Evolutionary conservation across 2,888 invertebrate species (phyloP), one percentile per base, ranked within the genome.

Genomic region (Rugalucina vietnamica): DNA sequence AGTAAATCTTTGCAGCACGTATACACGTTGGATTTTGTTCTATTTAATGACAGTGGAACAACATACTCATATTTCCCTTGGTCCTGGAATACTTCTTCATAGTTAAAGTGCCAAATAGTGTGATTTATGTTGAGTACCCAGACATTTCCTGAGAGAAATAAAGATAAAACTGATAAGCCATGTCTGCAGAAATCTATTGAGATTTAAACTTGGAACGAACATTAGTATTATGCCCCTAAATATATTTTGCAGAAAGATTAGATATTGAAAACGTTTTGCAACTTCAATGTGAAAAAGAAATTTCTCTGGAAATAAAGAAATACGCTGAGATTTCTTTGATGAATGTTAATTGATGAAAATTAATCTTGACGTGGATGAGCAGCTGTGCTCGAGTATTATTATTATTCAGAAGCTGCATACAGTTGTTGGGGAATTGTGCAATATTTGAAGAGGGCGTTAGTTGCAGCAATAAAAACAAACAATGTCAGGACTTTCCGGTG

Each of bases 401-500:
- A n/a, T n/a, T n/a, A n/a, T n/a, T n/a, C n/a, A n/a, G n/a, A n/a
- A n/a, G n/a, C n/a, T n/a, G n/a, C n/a, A n/a, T n/a, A n/a, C n/a
- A n/a, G n/a, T n/a, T n/a, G n/a, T n/a, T n/a, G n/a, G 43, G 43
- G 43, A 43, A 43, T 43, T 18, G 43, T 43, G 43, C 43, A 43
- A 43, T 43, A 43, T 43, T 75, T 27, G 10, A 27, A 24, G 50
- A 75, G 50, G 10, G 21, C 12, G 32, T 75, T 34, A 32, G 32
- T 27, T 32, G 29, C 34, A 34, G 39, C 43, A 72, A 24, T 43
- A n/a, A 12, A 70, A n/a, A 21, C 37, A 12, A 70, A 69, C 10
- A 24, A 90, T 91, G 90, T 85, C 90, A 1, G 89, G 96, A 69
- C 93, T 96, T 88, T 96, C 96, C 5, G 95, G 95, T 21, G 94